Base-by-base conservation (phyloP, 2,113 vertebrate species). In the Haemorhous mexicanus region DNA sequence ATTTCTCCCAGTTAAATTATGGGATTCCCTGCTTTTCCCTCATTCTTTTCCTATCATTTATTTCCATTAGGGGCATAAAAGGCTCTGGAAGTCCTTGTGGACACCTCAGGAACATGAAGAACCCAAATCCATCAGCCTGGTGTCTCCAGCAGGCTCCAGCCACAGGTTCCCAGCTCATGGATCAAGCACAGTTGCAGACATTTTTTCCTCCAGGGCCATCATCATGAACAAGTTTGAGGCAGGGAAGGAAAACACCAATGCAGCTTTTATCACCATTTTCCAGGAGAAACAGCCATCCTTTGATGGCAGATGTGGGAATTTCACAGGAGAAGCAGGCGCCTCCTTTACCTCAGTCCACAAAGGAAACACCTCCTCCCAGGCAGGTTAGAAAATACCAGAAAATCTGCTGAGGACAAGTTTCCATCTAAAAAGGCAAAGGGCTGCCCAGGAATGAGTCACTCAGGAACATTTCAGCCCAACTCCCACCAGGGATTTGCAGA, bases 371-470 rank as follows among this genome's bases (percentile, higher is more conserved):
- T 90, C 68, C 68, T 86, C 59, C 53, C 82, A 92, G 61, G 73
- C 90, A 90, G 83, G 88, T 90, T 73, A 94, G 68, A 76, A 93
- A 93, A 90, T 7, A 90, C 39, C 76, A 80, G 63, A 32, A 79
- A 94, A 85, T 77, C 82, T 83, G 72, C 79, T 75, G 83, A 85
- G 63, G 82, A 70, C 74, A 43, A 67, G 62, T 93, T 82, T 64
- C 87, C 46, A 75, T 52, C 68, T 63, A 59, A 62, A 62, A 20
- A 3, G 7, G 75, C 74, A 82, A 74, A 76, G 63, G 72, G 41
- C 72, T 52, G 59, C 73, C 89, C 75, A 33, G 37, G 78, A 83
- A 52, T 90, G 87, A 82, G 61, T 93, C 92, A 85, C 32, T 2
- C 49, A 79, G 53, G 78, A 95, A 87, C 10, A 0, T 59, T 83